Evolutionary conservation across 2,113 vertebrate species (phyloP).

Genomic region (Sander lucioperca): DNA sequence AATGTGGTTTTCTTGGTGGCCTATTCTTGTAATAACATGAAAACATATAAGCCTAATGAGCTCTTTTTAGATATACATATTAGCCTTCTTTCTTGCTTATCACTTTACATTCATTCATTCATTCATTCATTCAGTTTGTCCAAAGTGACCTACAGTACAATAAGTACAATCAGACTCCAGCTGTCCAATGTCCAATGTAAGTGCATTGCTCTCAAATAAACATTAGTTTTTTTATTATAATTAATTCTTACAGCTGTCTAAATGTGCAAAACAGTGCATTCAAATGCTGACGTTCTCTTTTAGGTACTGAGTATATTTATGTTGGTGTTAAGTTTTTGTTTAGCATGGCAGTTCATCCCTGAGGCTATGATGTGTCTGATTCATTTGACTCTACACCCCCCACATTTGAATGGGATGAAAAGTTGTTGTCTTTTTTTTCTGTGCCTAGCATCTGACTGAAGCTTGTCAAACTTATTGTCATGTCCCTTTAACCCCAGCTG

Average conservation of each 20-base stretch:
- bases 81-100: background rate
- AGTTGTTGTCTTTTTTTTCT: slow-evolving; percentile 30
- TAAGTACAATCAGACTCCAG: background rate
- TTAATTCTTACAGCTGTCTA: background rate
- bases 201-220: background rate
- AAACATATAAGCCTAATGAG: background rate
- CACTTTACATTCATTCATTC: background rate
- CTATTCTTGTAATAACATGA: background rate
- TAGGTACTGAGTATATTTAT: background rate
- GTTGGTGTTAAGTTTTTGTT: slow-evolving; percentile 9
- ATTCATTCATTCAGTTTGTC: background rate
- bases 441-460: slow-evolving; percentile 55
- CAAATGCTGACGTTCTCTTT: background rate
- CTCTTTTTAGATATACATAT: background rate
- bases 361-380: slow-evolving; percentile 32
- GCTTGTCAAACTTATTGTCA: slow-evolving; percentile 75
- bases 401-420: slow-evolving; percentile 58
- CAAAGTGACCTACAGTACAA: background rate
- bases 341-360: slow-evolving; percentile 17
- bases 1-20: background rate
- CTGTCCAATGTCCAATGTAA: background rate
- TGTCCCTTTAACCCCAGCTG: slow-evolving; percentile 77
- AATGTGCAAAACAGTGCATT: background rate
- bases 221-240: background rate
- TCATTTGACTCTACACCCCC: slow-evolving; percentile 61